Evolutionary conservation across 2,113 vertebrate species (phyloP).

Genomic region (Carassius auratus): DNA sequence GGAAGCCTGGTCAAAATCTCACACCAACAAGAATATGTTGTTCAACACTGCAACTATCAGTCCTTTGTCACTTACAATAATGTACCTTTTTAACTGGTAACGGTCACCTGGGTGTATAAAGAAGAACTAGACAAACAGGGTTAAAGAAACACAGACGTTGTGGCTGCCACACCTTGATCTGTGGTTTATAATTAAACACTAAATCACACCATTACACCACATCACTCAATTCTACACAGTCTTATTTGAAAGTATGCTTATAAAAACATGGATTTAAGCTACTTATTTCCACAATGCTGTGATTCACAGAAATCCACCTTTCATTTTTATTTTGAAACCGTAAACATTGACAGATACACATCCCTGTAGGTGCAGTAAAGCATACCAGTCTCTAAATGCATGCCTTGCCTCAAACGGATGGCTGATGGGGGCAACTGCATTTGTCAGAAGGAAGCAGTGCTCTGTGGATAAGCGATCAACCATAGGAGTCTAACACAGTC

Average conservation of each 20-base stretch:
- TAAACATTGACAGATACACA: not conserved
- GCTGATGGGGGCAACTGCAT: not conserved
- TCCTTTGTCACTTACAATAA: not conserved
- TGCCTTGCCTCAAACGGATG: not conserved
- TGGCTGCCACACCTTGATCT: conserved; percentile 40
- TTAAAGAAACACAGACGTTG: not conserved
- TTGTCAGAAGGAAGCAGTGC: not conserved
- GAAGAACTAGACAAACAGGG: not conserved
- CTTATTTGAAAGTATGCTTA: not conserved
- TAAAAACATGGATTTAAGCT: not conserved
- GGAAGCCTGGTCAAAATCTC: not conserved
- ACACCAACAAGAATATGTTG: not conserved
- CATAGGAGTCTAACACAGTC: conserved; percentile 25
- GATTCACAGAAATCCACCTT: not conserved
- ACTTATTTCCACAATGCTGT: not conserved
- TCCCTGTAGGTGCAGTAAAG: not conserved
- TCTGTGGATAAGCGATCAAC: not conserved
- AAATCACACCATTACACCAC: not conserved
- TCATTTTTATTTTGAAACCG: not conserved
- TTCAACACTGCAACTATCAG: not conserved
- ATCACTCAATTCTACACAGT: not conserved
- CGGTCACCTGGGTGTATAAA: not conserved
- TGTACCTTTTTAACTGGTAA: not conserved
- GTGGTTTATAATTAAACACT: not conserved
- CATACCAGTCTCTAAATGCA: not conserved